Percentiles rank a stretch among this genome's conserved stretches.
phyloP scores from a whole-genome alignment of 2,888 invertebrate genomes.

The Drosophila subquinaria region DNA sequence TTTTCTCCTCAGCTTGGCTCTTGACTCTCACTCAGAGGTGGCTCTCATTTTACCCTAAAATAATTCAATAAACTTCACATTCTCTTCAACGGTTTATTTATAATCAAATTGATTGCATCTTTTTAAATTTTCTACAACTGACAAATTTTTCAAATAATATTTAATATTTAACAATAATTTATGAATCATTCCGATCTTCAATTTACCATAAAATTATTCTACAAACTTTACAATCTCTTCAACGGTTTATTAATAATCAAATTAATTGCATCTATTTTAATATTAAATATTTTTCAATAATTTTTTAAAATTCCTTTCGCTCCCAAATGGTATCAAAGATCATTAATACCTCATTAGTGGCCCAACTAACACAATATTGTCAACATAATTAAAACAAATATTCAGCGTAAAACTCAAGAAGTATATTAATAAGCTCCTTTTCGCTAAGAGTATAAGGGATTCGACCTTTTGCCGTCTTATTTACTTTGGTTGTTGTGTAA shows the following conservation, averaged over 20 bases:
- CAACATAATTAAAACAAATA: not conserved
- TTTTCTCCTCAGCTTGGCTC: conserved; percentile 22
- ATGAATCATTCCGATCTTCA: not conserved
- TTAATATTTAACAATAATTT: not conserved
- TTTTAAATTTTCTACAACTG: not conserved
- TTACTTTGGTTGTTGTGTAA: conserved; percentile 24
- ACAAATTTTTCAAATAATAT: not conserved
- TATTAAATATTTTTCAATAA: not conserved
- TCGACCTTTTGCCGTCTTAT: conserved; percentile 27
- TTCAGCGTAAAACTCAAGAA: not conserved
- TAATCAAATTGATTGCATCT: conserved; percentile 4
- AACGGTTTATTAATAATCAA: conserved; percentile 5
- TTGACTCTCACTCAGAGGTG: conserved; percentile 16
- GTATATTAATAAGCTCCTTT: not conserved
- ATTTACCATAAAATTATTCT: conserved; percentile 35
- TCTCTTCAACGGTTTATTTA: conserved; percentile 1
- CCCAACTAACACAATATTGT: not conserved
- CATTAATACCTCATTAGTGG: no score
- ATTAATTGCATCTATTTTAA: conserved; percentile 1
- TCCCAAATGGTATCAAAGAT: no score
- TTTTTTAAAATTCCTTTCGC: no score
- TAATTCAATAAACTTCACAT: conserved; percentile 4
- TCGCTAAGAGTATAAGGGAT: conserved; percentile 34
- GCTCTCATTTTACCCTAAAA: conserved; percentile 38
- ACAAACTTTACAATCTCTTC: conserved; percentile 1